Conservation (phyloP, 2,888 invertebrate genomes). For the Megamerina dolium region DNA sequence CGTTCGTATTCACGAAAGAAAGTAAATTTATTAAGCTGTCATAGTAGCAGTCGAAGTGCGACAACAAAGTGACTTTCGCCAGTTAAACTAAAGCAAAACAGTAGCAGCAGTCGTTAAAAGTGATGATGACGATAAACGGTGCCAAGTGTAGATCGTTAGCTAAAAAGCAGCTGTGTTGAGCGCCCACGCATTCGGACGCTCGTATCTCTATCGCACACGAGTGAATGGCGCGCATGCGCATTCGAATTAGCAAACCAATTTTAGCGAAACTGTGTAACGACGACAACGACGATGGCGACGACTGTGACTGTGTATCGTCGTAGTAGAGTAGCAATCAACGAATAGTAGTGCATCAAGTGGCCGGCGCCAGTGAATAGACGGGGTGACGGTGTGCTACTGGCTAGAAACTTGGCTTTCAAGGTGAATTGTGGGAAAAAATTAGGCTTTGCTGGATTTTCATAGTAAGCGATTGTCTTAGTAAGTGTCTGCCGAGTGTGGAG, state of each 20-base stretch:
- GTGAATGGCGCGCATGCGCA: neutral
- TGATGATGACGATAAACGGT: no score
- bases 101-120: no score
- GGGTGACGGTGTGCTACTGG: neutral
- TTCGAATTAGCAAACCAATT: constrained; percentile 5
- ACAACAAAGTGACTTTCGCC: no score
- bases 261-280: neutral
- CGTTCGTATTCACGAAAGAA: no score
- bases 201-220: no score
- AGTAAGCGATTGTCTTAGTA: constrained; percentile 6
- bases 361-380: constrained; percentile 1
- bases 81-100: no score
- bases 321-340: neutral
- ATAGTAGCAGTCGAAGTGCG: no score
- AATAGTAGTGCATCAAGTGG: constrained; percentile 1
- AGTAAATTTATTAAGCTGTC: no score
- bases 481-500: constrained; percentile 1
- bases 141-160: no score
- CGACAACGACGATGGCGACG: neutral
- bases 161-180: no score
- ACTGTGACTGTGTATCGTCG: neutral
- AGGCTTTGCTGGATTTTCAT: constrained; percentile 1
- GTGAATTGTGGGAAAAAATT: constrained; percentile 7
- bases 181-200: no score
- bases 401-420: constrained; percentile 10